A percentile compares a stretch with the other conserved stretches of the same genome.
phyloP scores from a whole-genome alignment of 2,113 vertebrate species.

The Callospermophilus lateralis region DNA sequence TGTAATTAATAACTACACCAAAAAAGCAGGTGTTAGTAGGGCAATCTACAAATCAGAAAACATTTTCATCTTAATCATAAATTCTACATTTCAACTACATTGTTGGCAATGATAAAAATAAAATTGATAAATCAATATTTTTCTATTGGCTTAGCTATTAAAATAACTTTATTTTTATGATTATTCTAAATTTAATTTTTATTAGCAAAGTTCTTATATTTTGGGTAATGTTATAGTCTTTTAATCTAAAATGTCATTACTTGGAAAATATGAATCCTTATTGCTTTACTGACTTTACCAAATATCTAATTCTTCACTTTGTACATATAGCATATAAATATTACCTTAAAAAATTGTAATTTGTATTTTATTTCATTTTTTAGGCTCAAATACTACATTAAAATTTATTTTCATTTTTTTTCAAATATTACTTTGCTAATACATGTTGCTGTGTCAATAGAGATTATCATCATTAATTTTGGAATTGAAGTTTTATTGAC shows the following conservation, averaged over 20 bases:
- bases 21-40: not conserved
- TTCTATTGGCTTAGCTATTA: not conserved
- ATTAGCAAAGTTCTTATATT: not conserved
- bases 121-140: not conserved
- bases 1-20: not conserved
- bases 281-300: not conserved
- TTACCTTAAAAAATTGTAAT: not conserved
- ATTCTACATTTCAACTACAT: not conserved
- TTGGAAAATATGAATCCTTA: not conserved
- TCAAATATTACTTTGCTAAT: not conserved
- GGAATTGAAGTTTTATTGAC: not conserved
- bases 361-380: not conserved
- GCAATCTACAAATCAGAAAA: not conserved
- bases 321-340: not conserved
- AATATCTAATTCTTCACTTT: not conserved
- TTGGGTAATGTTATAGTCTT: not conserved
- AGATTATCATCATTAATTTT: not conserved
- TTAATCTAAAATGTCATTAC: not conserved
- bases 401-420: not conserved
- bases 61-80: not conserved
- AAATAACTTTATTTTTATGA: not conserved
- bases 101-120: not conserved
- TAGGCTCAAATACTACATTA: not conserved
- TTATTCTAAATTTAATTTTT: not conserved
- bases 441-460: not conserved